phyloP scores from a whole-genome alignment of 2,113 vertebrate genomes.

The Anas platyrhynchos region DNA sequence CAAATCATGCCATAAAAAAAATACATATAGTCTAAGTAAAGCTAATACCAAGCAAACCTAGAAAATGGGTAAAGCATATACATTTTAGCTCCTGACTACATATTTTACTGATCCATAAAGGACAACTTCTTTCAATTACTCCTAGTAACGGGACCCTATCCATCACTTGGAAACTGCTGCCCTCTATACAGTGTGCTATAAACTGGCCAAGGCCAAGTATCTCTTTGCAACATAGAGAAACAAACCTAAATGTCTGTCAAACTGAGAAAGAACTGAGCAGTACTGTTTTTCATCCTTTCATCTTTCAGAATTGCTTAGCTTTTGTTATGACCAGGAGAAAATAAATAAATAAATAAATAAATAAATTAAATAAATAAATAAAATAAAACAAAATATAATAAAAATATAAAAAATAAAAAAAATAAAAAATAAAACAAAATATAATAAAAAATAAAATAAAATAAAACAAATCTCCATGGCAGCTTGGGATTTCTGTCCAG shows the following conservation, averaged over 20 bases:
- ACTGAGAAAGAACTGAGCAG: background rate
- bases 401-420: background rate
- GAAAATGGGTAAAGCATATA: background rate
- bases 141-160: background rate
- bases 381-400: background rate
- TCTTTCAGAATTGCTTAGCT: background rate
- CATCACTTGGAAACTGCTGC: background rate
- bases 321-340: background rate
- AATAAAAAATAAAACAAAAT: background rate
- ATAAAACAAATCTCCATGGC: background rate
- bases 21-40: background rate
- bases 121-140: background rate
- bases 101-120: background rate
- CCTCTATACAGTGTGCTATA: background rate
- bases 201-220: background rate
- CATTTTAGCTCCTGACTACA: background rate
- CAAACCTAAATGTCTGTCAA: background rate
- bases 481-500: background rate
- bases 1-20: rapidly evolving
- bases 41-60: background rate
- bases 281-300: background rate
- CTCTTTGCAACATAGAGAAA: background rate
- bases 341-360: background rate
- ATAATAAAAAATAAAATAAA: background rate
- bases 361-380: background rate